Base-by-base conservation (phyloP, 2,888 invertebrate species). In the Rhingia rostrata region DNA sequence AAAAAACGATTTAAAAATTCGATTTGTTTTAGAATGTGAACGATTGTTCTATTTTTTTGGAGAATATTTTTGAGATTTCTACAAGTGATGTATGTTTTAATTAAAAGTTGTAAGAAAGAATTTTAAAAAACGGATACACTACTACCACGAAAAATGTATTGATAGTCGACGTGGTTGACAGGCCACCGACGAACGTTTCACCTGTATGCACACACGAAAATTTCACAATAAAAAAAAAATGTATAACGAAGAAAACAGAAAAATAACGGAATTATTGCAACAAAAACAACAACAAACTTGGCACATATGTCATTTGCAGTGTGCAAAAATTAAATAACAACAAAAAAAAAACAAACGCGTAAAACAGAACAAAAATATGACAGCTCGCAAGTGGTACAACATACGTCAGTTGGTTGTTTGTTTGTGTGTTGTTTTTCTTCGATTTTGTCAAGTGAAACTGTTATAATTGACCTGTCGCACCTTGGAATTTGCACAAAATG, bases 381-480 rank as follows among this genome's bases (percentile, higher is more conserved):
- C 54, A 73, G 37, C 32, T 22, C 30, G 9, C 37, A 58, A 72
- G 22, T 83, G 83, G 78, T 83, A 83, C 78, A 83, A 22, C 22
- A 22, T 22, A 22, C 22, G 22, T 22, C 22, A 22, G 22, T 22
- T 22, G 22, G 22, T 22, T 22, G 22, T 22, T 22, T 22, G 22
- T 22, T 22, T 22, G 22, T 22, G 22, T 56, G 32, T 56, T 78
- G 49, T 37, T 63, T 56, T 67, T 69, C 61, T 75, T 58, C 53
- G 75, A 81, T 81, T 81, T 58, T 69, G 49, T 81, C 35, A 37
- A 35, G 43, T n/a, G 6, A 74, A 79, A 69, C 79, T 79, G 83
- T 79, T 58, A 83, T 83, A 83, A 79, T 79, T 79, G 83, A 74
- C 83, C 79, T 79, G 79, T 83, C 83, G 79, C 73, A 79, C 69